Base-by-base conservation (phyloP, 2,113 vertebrate species). In the Psophia crepitans region DNA sequence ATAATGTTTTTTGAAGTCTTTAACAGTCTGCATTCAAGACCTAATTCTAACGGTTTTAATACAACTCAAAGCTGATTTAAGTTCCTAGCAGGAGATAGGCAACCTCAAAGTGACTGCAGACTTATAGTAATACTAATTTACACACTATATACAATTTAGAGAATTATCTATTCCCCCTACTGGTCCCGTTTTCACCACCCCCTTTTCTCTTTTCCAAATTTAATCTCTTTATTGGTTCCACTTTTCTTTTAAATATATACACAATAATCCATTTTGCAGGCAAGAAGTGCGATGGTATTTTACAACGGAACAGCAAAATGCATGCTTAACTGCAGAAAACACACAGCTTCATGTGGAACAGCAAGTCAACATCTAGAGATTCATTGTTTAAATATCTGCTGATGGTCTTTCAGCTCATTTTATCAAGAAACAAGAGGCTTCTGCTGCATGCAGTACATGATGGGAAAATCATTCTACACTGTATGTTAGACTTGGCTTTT, bases 321-420 rank as follows among this genome's bases (percentile, higher is more conserved):
- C 99, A 99, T 99, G 99, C 99, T 97, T 97, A 98, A 98, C 98
- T 98, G 98, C 91, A 97, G 96, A 95, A 98, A 96, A 98, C 97
- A 97, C 97, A 98, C 98, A 97, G 98, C 96, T 97, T 98, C 97
- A 97, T 95, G 97, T 96, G 97, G 97, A 98, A 98, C 64, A 97
- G 98, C 90, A 97, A 98, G 97, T 97, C 90, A 92, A 97, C 96
- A 97, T 93, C 96, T 95, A 96, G 95, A 94, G 96, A 92, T 93
- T 96, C 97, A 96, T 90, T 97, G 97, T 96, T 96, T 94, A 97
- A 91, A 90, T 94, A 98, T 95, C 97, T 97, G 98, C 98, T 98
- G 98, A 98, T 96, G 95, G 96, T 97, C 96, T 94, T 96, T 98
- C 98, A 98, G 99, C 98, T 99, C 98, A 98, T 98, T 98, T 98